Evolutionary conservation across 1,140 invertebrate species (phyloP), one percentile per base, ranked within the genome.

Genomic region (Oedothorax gibbosus): DNA sequence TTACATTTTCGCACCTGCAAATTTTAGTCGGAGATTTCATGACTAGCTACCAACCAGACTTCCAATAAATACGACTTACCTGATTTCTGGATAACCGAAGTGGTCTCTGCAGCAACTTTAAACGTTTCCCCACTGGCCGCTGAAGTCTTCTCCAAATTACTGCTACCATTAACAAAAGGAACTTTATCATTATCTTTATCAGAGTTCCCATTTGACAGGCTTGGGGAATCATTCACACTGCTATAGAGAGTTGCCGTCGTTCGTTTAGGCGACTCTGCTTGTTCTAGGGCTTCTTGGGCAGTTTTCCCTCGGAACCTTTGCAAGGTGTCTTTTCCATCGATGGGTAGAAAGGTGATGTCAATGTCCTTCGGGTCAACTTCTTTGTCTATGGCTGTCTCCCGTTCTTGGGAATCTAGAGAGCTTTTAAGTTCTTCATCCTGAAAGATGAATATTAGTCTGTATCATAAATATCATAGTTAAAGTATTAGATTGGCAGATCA

Each of bases 391-490:
- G 15, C 7, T 9, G 53, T 75, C 14, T 86, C 78, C 20, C 56
- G 53, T 60, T 82, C 65, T 53, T 75, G 54, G 10, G 78, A 76
- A 18, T 86, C 85, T 49, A 75, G 50, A 10, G 60, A 57, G 60
- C 50, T 53, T 77, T 86, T 86, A 12, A 71, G 21, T n/a, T 82
- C 78, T 60, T 86, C 85, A 77, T 86, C 85, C 85, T 86, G 11
- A 62, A 76, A 35, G 8, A 35, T 35, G 35, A 35, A 35, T 35
- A 35, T 35, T 35, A n/a, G n/a, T n/a, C n/a, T n/a, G n/a, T n/a
- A n/a, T n/a, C n/a, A n/a, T n/a, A n/a, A n/a, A n/a, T n/a, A n/a
- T n/a, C n/a, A n/a, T n/a, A n/a, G n/a, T n/a, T n/a, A n/a, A n/a
- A n/a, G n/a, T n/a, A n/a, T n/a, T n/a, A n/a, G n/a, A n/a, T n/a